Evolutionary conservation across 2,113 vertebrate genomes (phyloP).

Genomic region (Aix galericulata): DNA sequence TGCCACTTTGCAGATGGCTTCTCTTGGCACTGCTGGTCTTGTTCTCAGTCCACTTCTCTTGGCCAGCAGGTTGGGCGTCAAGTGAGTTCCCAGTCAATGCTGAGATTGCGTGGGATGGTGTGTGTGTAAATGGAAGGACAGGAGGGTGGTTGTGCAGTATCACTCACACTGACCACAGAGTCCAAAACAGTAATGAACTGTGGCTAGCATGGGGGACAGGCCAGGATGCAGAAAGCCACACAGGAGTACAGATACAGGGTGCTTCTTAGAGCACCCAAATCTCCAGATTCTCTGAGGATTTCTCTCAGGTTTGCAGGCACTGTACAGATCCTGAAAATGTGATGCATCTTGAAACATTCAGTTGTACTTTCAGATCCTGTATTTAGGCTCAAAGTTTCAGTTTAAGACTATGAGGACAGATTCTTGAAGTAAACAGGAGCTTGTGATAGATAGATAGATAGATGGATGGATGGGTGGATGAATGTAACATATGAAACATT

Average conservation of each 20-base stretch:
- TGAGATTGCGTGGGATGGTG: neutral
- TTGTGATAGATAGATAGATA: neutral
- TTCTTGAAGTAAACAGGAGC: neutral
- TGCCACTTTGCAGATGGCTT: neutral
- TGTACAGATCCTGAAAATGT: neutral
- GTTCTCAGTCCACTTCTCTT: neutral
- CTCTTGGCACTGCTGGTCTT: neutral
- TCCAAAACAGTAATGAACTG: neutral
- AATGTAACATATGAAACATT: neutral
- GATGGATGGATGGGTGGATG: neutral
- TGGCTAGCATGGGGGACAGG: rapidly evolving
- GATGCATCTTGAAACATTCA: neutral
- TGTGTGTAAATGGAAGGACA: neutral
- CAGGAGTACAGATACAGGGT: rapidly evolving
- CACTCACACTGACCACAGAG: neutral
- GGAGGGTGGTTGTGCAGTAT: neutral
- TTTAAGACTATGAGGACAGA: neutral
- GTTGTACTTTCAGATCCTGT: neutral
- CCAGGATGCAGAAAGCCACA: neutral
- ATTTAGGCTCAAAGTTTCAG: neutral
- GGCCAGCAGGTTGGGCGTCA: neutral
- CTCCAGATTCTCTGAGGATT: neutral
- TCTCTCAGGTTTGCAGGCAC: neutral
- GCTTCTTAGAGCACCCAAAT: rapidly evolving
- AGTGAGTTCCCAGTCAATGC: neutral